phyloP scores from a whole-genome alignment of 2,888 invertebrate genomes.

The Bugulina stolonifera region DNA sequence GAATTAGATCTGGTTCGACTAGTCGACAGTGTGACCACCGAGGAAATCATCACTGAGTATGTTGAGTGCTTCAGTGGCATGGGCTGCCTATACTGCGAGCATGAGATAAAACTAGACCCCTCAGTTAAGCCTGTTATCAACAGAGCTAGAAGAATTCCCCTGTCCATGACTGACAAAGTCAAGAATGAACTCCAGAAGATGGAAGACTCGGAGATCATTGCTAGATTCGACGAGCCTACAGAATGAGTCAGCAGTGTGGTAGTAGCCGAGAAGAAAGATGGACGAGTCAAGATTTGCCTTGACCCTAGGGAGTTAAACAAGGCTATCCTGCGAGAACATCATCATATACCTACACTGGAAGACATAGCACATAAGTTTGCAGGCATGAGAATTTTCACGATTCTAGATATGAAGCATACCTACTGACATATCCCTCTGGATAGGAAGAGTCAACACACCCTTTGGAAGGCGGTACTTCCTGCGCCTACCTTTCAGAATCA shows the following conservation, averaged over 20 bases:
- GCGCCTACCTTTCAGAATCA: no score
- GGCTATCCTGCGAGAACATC: no score
- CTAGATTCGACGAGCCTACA: constrained; percentile 16
- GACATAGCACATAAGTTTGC: no score
- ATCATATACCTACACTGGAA: no score
- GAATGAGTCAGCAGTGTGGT: constrained; percentile 21
- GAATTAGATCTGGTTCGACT: background rate
- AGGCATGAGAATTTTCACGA: no score
- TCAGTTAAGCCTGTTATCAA: background rate
- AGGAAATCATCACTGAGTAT: background rate
- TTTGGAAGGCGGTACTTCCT: no score
- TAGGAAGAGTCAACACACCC: no score
- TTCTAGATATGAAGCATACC: no score
- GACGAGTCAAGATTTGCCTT: constrained; percentile 30
- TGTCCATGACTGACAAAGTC: background rate
- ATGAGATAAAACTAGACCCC: background rate
- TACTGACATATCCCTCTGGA: no score
- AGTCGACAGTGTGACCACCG: background rate
- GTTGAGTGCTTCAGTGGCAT: background rate
- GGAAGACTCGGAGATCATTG: background rate
- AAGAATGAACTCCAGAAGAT: background rate
- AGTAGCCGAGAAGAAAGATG: constrained; percentile 11
- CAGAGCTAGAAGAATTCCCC: background rate
- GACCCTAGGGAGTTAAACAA: constrained; percentile 30
- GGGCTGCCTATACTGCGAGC: background rate